A percentile compares a stretch with the other conserved stretches of the same genome.
phyloP scores from a whole-genome alignment of 2,113 vertebrate genomes.

The Thunnus thynnus region DNA sequence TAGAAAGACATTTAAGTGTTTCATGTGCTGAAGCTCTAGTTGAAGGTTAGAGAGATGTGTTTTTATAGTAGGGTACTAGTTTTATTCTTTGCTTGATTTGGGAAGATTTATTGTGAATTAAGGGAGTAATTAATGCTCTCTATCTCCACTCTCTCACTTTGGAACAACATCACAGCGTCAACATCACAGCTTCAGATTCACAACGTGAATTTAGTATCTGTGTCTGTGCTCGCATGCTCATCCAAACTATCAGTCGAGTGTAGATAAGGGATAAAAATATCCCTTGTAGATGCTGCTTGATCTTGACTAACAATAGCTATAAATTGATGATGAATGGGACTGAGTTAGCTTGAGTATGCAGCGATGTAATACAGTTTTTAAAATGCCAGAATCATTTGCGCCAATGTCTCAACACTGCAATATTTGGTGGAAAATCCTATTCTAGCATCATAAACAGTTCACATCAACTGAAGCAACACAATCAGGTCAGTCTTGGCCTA shows the following conservation, averaged over 20 bases:
- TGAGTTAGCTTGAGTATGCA: not conserved
- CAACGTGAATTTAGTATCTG: not conserved
- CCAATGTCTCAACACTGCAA: constrained; percentile 5
- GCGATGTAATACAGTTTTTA: not conserved
- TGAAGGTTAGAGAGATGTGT: constrained; percentile 37
- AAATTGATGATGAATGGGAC: constrained; percentile 10
- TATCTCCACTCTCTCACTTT: constrained; percentile 20
- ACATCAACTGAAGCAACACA: not conserved
- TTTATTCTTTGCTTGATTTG: constrained; percentile 30
- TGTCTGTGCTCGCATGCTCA: not conserved
- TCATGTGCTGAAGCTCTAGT: constrained; percentile 45
- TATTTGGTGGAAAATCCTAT: not conserved
- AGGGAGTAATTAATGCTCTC: constrained; percentile 27
- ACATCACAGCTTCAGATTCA: not conserved
- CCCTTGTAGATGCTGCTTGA: not conserved
- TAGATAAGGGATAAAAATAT: constrained; percentile 17
- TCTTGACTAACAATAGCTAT: not conserved
- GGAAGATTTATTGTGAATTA: constrained; percentile 13
- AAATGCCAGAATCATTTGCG: no score
- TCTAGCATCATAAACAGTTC: not conserved
- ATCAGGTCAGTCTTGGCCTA: not conserved
- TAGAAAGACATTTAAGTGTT: constrained; percentile 48
- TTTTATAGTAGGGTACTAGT: constrained; percentile 4
- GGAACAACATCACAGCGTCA: constrained; percentile 7
- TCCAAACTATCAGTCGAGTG: constrained; percentile 10